Base-by-base conservation (phyloP, 2,113 vertebrate species). In the Perca fluviatilis region DNA sequence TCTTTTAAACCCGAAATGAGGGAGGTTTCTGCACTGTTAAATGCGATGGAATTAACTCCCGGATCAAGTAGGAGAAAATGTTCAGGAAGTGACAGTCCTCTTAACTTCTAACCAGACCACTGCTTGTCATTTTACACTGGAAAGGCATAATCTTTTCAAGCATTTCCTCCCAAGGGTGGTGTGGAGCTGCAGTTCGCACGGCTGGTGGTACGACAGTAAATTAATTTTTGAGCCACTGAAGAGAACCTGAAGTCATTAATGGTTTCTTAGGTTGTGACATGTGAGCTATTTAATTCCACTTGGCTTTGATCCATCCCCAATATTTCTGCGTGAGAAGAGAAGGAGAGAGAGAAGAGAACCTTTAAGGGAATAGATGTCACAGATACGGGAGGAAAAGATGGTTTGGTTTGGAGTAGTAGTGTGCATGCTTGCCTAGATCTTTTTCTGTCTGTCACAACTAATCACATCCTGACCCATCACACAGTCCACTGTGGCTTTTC, bases 381-480 rank as follows among this genome's bases (percentile, higher is more conserved):
- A 15, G 27, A 60, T 43, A 62, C 13, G 27, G 43, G 46, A 80
- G 60, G 53, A 73, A 27, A 33, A 56, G 50, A 46, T 30, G 50
- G 36, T 46, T 25, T 54, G n/a, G 43, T 47, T 49, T 46, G 30
- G 30, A 13, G 18, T 3, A 8, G 50, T 27, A 65, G 15, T 15
- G 64, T 54, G 53, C 21, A n/a, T 61, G 46, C 15, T 19, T 27
- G 69, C 73, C 18, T 49, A 36, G 21, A 64, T 77, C 47, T 77
- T 49, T 56, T 53, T 58, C 27, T 27, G n/a, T 82, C 80, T 82
- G 87, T 90, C 87, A 84, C 63, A 80, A 6, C n/a, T 33, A 58
- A 71, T 89, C 87, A 82, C 63, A 78, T 85, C 69, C 49, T 79
- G 75, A 64, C 30, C 61, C 78, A 61, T 85, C 79, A 85, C 69